phyloP scores from a whole-genome alignment of 2,888 invertebrate genomes.

The Leptopilina syphax region DNA sequence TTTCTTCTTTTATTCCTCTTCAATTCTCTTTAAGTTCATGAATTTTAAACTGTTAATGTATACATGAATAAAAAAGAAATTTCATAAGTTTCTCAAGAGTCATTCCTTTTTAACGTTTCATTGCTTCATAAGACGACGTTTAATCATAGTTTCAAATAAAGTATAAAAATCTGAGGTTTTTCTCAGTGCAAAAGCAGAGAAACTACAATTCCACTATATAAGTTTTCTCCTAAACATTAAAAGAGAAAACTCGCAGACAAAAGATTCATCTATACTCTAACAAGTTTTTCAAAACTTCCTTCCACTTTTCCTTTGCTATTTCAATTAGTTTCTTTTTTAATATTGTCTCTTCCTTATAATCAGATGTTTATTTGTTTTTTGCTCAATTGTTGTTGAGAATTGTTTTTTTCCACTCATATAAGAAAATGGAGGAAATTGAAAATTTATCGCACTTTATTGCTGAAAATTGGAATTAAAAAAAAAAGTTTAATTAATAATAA shows the following conservation, averaged over 20 bases:
- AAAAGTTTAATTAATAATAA: no score
- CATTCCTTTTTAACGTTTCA: neutral
- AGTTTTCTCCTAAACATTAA: slow-evolving; percentile 15
- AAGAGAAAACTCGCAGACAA: neutral
- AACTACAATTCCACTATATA: neutral
- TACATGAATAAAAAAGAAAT: neutral
- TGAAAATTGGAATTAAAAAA: no score
- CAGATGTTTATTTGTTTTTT: slow-evolving; percentile 3
- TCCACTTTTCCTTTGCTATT: neutral
- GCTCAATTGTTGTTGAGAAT: neutral
- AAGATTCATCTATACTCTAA: slow-evolving; percentile 25
- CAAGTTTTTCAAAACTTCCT: neutral
- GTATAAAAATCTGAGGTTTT: neutral
- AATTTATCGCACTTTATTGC: neutral
- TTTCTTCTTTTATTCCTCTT: neutral
- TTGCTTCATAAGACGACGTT: neutral
- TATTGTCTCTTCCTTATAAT: neutral
- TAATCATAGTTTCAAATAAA: neutral
- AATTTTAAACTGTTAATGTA: slow-evolving; percentile 9
- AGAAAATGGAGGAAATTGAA: neutral
- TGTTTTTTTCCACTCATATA: neutral
- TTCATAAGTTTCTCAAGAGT: neutral
- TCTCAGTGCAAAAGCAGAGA: no score
- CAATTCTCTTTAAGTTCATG: neutral
- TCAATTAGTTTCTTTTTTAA: neutral